Evolutionary conservation across 2,797 vertebrate genomes (phyloP), one percentile per base, ranked within the genome.

Genomic region (Gastrophryne carolinensis): DNA sequence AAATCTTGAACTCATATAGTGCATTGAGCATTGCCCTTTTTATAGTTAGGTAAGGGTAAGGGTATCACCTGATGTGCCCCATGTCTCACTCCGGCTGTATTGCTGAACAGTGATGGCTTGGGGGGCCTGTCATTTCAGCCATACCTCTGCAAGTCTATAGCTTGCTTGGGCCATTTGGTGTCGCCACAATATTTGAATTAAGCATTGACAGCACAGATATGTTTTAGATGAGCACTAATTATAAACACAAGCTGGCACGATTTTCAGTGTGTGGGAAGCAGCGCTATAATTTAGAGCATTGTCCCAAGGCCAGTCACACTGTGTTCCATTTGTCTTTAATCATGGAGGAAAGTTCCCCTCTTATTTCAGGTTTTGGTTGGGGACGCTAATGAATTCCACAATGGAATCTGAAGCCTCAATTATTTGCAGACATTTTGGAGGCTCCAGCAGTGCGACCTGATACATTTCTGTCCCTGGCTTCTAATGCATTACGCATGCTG

Each of bases 301-400:
- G 75, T 77, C 60, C 39, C 66, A 39, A 49, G 53, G 75, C 53
- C 61, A 66, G 60, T n/a, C 24, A 72, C 47, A 17, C 56, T 30
- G 15, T 66, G 5, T 53, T 41, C 24, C 61, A 66, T 52, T 72
- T 64, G 52, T 66, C 75, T 78, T 78, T 78, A 78, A 78, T 78
- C 75, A 77, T 39, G 21, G 29, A 57, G 58, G 50, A 66, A 66
- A 78, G 52, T 78, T 52, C 24, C 68, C 27, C 17, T 72, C 52
- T 49, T 49, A 70, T 70, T 70, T 64, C 27, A 62, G 49, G 57
- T 58, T 65, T 70, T 64, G 34, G 50, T 78, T 77, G 58, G 34
- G 47, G 61, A 58, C 35, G 12, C 37, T 77, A 78, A 78, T 78
- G 67, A 64, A 39, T 58, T 57, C 75, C 67, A 77, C 58, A 71